Evolutionary conservation across 2,113 vertebrate species (phyloP), one percentile per base, ranked within the genome.

Genomic region (Actinemys pallida): DNA sequence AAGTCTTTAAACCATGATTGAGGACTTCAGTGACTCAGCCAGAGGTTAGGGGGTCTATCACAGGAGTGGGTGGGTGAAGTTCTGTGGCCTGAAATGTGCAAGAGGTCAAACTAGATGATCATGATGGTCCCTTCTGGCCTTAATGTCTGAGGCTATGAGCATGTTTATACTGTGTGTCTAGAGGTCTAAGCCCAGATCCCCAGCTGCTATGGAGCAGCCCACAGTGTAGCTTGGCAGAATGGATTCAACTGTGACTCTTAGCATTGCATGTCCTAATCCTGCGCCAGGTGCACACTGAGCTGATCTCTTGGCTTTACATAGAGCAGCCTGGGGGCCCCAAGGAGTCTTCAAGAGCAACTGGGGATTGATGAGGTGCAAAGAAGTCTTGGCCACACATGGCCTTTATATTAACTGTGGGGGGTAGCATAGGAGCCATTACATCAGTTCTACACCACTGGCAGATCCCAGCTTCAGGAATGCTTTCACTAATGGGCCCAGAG

Each of bases 401-500:
- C 25, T 29, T 11, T 29, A 24, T 29, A 27, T 29, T 27, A 59
- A 59, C 27, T 29, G 27, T 11, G 57, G 5, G 57, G 57, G 11
- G 27, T 27, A 59, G 57, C 27, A 25, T 56, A 24, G 54, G 22
- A 56, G 22, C 10, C 14, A 0, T 27, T 47, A 54, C 81, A 79
- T 12, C 4, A 1, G 53, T 56, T 53, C 75, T 45, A 31, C 76
- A 2, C 57, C n/a, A 14, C 1, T 1, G 45, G 31, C 11, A 35
- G 75, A 42, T 31, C 35, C 29, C 53, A 69, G 42, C 54, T 90
- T 81, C 11, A 3, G 35, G 29, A 57, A 8, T 42, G 7, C 76
- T 81, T n/a, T 24, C 45, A 62, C 79, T 35, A 76, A 27, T 3
- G 56, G 62, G 13, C 2, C 42, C 87, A 65, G 16, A 54, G 80